A percentile compares a stretch with the other conserved stretches of the same genome.
Conservation (phyloP, 2,113 vertebrate genomes). For the Rhabdornis inornatus region DNA sequence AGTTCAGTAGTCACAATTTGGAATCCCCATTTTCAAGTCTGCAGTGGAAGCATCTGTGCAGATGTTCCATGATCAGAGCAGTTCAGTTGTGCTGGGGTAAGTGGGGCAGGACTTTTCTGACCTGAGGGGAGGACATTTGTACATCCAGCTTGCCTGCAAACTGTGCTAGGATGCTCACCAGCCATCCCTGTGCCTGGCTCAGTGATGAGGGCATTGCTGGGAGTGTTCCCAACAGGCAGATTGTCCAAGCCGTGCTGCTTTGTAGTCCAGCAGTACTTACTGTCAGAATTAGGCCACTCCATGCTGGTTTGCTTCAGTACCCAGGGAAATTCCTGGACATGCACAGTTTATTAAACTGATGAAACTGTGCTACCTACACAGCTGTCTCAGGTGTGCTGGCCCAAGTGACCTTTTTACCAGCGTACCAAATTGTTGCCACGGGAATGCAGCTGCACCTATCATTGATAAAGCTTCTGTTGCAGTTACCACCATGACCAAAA, state of each 20-base stretch:
- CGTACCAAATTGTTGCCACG: rapidly evolving
- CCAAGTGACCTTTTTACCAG: background rate
- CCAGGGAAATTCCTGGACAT: background rate
- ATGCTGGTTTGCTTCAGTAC: background rate
- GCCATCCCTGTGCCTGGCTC: background rate
- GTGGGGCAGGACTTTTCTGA: background rate
- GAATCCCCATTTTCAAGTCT: background rate
- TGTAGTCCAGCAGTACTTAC: background rate
- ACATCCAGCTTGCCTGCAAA: background rate
- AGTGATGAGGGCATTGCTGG: background rate
- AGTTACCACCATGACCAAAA: background rate
- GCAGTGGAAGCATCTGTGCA: background rate
- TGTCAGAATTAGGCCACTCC: background rate
- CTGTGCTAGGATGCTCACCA: background rate
- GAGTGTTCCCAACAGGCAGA: background rate
- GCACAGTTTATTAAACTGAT: background rate
- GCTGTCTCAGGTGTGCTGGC: background rate
- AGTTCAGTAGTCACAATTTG: background rate
- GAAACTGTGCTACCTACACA: background rate
- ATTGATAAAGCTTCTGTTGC: background rate
- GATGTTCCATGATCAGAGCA: background rate
- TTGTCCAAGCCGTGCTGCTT: background rate
- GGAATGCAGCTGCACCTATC: background rate
- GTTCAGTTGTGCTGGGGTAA: background rate
- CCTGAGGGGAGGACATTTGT: background rate